These are phyloP conservation scores for Orthosia incerta DNA, from an alignment of 2,888 invertebrate species.

Conservation along the genomic window DNA sequence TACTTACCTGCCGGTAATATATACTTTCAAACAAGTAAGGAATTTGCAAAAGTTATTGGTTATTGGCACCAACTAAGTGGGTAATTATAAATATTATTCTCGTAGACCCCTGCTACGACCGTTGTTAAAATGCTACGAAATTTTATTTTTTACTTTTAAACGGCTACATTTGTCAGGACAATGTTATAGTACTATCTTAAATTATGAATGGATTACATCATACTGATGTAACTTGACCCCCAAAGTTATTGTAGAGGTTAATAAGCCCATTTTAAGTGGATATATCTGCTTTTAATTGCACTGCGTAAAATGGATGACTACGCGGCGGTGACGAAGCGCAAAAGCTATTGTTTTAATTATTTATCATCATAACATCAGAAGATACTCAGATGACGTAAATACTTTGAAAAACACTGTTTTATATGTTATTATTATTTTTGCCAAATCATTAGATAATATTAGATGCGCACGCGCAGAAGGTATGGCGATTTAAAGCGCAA, in stretches of 20 bases:
- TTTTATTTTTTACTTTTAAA: neutral
- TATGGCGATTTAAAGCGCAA: neutral
- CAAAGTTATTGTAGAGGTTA: conserved; percentile 9
- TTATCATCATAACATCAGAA: conserved; percentile 9
- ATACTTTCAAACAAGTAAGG: neutral
- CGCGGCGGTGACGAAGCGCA: neutral
- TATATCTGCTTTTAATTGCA: neutral
- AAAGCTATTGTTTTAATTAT: conserved; percentile 12
- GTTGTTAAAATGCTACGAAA: neutral
- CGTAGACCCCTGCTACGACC: conserved; percentile 6
- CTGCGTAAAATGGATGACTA: neutral
- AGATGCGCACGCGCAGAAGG: neutral
- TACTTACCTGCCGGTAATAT: neutral
- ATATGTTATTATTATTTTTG: no score
- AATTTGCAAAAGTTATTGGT: neutral
- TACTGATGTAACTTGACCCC: neutral
- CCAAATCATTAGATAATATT: no score
- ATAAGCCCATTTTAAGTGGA: conserved; percentile 7
- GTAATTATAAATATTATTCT: neutral
- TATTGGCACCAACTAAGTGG: neutral
- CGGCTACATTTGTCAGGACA: neutral
- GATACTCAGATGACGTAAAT: conserved; percentile 7
- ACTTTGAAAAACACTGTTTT: neutral
- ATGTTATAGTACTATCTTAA: neutral
- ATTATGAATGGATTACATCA: conserved; percentile 12